phyloP scores from a whole-genome alignment of 2,113 vertebrate species.

The Brienomyrus brachyistius region DNA sequence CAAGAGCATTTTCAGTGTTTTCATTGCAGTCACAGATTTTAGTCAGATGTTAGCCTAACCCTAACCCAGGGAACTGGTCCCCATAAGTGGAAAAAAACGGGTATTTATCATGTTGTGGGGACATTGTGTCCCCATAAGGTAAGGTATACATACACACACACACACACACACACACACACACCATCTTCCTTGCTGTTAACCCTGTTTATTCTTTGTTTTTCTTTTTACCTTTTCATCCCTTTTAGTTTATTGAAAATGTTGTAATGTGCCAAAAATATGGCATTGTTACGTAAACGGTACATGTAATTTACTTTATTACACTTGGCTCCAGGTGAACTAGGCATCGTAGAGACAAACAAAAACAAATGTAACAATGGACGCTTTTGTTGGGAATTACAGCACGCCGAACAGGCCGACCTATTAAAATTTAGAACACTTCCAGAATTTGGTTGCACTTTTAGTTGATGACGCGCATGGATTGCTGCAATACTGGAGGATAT shows the following conservation, averaged over 20 bases:
- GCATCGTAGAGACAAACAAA: conserved; percentile 1
- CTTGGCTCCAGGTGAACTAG: conserved; percentile 5
- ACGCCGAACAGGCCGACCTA: not conserved
- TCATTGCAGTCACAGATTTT: no score
- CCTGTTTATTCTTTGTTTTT: not conserved
- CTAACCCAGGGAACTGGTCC: no score
- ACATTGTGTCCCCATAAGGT: no score
- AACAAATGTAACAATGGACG: not conserved
- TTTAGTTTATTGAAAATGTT: not conserved
- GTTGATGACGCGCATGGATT: not conserved
- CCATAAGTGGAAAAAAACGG: no score
- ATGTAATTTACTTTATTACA: not conserved
- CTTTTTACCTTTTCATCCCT: not conserved
- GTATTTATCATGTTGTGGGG: no score
- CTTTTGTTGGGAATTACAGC: not conserved
- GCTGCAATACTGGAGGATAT: not conserved
- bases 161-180: no score
- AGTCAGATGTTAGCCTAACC: no score
- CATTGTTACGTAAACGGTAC: not conserved
- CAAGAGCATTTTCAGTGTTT: no score
- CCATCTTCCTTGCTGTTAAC: not conserved
- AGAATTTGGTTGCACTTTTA: not conserved
- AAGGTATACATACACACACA: no score
- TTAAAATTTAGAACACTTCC: not conserved
- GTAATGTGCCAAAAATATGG: not conserved